Base-by-base conservation (phyloP, 2,797 vertebrate genomes). In the Acipenser ruthenus region DNA sequence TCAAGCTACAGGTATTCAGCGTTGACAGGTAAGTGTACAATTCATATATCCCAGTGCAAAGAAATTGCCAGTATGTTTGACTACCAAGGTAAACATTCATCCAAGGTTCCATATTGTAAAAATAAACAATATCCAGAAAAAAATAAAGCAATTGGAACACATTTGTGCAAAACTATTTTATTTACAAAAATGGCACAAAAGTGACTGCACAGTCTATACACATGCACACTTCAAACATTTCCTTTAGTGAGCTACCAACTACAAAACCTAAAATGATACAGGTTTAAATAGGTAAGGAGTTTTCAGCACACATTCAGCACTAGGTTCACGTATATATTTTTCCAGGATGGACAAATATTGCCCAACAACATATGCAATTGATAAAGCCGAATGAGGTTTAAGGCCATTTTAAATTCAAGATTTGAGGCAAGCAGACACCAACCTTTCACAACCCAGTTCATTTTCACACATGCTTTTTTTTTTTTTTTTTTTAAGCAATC, bases 181-280 rank as follows among this genome's bases (percentile, higher is more conserved):
- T 99, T 97, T 98, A 98, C 96, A 98, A 93, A 93, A 95, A 96
- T 96, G 94, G 94, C 95, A 96, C 94, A 91, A 91, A 83, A 92
- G 90, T 95, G 91, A 94, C 89, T 92, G 91, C 88, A 89, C 87
- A 91, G 93, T 92, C 80, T 78, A 92, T 91, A 83, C 89, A 93
- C 93, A 94, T 94, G 93, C 94, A 89, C 82, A 91, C 88, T 83
- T 91, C 89, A 89, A 85, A 88, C 83, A 75, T 81, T 80, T 85
- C 79, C 86, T 87, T 78, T 84, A 85, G 79, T 80, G 78, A 84
- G 80, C 86, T 84, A 83, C 87, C 87, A 76, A 74, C 83, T 84
- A 90, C 67, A 56, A 87, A 91, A 88, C 82, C 72, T 74, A 85
- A 74, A 77, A 78, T 67, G 82, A 87, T 74, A 86, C 78, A 91